Conservation (phyloP, 2,888 invertebrate genomes). For the Eupeodes latifasciatus region DNA sequence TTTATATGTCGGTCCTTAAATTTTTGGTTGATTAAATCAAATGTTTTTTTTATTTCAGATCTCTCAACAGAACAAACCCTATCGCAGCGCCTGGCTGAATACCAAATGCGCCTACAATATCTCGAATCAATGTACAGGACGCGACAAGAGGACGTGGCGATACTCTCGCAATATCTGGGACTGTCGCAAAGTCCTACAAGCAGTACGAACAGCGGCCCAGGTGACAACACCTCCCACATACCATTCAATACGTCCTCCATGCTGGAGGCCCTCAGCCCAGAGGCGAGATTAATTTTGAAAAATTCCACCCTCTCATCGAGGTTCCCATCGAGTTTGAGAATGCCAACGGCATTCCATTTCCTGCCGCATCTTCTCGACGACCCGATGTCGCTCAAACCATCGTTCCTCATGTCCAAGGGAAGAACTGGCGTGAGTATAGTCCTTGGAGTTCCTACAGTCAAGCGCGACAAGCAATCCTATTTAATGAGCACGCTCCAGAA, state of each 20-base stretch:
- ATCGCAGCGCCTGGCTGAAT: conserved; percentile 89
- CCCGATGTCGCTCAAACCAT: conserved; percentile 90
- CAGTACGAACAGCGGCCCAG: conserved; percentile 75
- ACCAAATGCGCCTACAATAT: conserved; percentile 91
- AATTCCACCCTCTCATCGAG: conserved; percentile 85
- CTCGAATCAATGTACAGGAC: conserved; percentile 91
- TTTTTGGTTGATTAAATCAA: too few relatives aligned
- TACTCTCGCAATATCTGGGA: conserved; percentile 88
- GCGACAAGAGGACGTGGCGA: conserved; percentile 90
- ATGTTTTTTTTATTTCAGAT: conserved; percentile 84
- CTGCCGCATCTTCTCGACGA: conserved; percentile 94
- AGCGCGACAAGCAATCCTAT: conserved; percentile 94
- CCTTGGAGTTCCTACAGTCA: conserved; percentile 94
- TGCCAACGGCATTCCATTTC: conserved; percentile 93
- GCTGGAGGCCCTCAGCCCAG: conserved; percentile 84
- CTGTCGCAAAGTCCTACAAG: conserved; percentile 81
- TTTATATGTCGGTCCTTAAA: too few relatives aligned
- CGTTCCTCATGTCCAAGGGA: conserved; percentile 90
- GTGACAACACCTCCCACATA: conserved; percentile 76
- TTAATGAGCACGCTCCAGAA: conserved; percentile 93
- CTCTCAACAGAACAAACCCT: conserved; percentile 88
- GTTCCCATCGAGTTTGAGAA: conserved; percentile 86
- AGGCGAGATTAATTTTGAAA: conserved; percentile 83
- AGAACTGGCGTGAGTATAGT: conserved; percentile 92
- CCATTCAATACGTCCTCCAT: conserved; percentile 76